Base-by-base conservation (phyloP, 2,797 vertebrate genomes). In the Enteromius afrohamiltoni region DNA sequence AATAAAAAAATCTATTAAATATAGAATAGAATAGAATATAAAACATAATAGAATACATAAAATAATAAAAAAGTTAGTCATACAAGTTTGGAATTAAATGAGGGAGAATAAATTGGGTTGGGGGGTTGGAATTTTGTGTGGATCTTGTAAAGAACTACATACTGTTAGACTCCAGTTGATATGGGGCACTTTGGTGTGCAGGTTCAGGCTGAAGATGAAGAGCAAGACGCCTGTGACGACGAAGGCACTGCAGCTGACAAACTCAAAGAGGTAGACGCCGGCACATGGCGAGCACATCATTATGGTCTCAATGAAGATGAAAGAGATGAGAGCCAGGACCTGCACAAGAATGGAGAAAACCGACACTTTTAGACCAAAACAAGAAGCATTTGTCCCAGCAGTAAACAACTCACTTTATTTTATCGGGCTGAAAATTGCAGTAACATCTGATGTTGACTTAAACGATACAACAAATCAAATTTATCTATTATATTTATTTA, bases 121-220 rank as follows among this genome's bases (percentile, higher is more conserved):
- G n/a, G 51, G 6, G 2, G 2, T 65, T 64, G 26, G 8, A 10
- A 6, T 3, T 14, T 37, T 37, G 10, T 73, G 55, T 79, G 67
- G 42, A 45, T 47, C 34, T 67, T 21, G 14, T n/a, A 23, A 68
- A 58, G 11, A 17, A 34, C 1, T 5, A 95, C 96, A 86, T 92
- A 99, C 98, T 90, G 96, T 97, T 75, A 99, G 94, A 91, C 92
- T 97, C 98, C 98, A 99, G 96, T 99, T 99, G 95, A 99, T 92
- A 75, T 97, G 97, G 3, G 95, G 96, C 92, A 99, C 95, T 93
- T 96, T 96, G 87, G 93, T 94, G 91, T 99, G 96, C 85, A 99
- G 94, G 89, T 95, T 97, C 84, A 99, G 95, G 85, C 95, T 94
- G 95, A 99, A 98, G 90, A 98, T 92, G 85, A 99, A 91, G 87